Evolutionary conservation across 2,113 vertebrate species (phyloP).

Genomic region (Zingel zingel): DNA sequence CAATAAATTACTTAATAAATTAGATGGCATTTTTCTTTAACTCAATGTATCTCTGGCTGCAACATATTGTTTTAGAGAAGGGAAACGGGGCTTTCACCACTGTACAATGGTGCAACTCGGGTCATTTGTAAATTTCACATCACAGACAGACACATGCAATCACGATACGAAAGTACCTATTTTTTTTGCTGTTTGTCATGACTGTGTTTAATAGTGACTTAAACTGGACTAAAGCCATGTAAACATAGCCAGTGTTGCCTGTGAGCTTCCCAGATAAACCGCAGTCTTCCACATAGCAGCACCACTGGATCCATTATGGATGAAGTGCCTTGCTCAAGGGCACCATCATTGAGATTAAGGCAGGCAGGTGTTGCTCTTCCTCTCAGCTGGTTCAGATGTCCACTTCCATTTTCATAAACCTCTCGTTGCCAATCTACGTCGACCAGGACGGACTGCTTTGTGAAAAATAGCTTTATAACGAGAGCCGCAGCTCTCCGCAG

Average conservation of each 20-base stretch:
- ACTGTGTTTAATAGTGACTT: not conserved
- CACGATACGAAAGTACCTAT: not conserved
- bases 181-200: not conserved
- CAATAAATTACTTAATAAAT: not conserved
- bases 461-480: slow-evolving; percentile 73
- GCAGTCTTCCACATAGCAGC: not conserved
- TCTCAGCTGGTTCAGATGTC: slow-evolving; percentile 22
- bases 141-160: slow-evolving; percentile 1
- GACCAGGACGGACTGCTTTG: slow-evolving; percentile 51
- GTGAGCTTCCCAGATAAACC: not conserved
- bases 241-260: slow-evolving; percentile 15
- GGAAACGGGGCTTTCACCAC: not conserved
- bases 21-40: no score
- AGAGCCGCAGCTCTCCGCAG: slow-evolving; percentile 46
- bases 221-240: slow-evolving; percentile 20
- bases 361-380: slow-evolving; percentile 11
- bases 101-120: slow-evolving; percentile 4
- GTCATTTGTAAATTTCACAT: slow-evolving; percentile 6
- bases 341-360: not conserved
- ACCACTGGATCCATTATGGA: not conserved
- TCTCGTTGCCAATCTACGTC: slow-evolving; percentile 36
- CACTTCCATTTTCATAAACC: slow-evolving; percentile 6
- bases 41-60: not conserved
- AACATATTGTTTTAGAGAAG: slow-evolving; percentile 8
- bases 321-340: slow-evolving; percentile 14